phyloP scores from a whole-genome alignment of 2,797 vertebrate genomes.

The Chelidonichthys spinosus region DNA sequence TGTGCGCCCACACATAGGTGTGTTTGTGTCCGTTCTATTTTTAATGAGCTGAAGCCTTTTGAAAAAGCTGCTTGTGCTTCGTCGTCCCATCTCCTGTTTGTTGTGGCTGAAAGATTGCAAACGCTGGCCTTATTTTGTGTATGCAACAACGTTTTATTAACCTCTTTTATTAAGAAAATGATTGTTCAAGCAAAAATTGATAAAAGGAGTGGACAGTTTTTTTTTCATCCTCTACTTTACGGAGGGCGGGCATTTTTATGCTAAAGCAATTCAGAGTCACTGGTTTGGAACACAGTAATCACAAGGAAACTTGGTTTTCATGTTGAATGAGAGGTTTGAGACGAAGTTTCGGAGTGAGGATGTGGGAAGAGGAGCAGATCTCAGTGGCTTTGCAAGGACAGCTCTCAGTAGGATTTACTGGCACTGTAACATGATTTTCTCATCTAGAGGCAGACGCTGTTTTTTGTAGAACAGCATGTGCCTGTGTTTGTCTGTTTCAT shows the following conservation, averaged over 20 bases:
- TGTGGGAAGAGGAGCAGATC: constrained; percentile 31
- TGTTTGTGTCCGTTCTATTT: constrained; percentile 65
- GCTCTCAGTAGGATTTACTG: constrained; percentile 56
- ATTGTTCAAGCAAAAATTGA: neutral
- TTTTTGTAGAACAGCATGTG: constrained; percentile 52
- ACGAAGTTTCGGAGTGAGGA: neutral
- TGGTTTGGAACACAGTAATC: constrained; percentile 20
- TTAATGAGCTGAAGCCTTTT: constrained; percentile 67
- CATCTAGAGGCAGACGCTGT: constrained; percentile 45
- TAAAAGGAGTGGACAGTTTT: neutral
- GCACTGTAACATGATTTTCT: constrained; percentile 50
- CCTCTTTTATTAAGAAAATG: constrained; percentile 8
- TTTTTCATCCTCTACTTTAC: constrained; percentile 8
- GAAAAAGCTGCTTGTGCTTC: constrained; percentile 49
- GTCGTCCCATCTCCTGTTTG: constrained; percentile 45
- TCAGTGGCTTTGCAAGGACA: constrained; percentile 45
- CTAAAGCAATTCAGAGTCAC: constrained; percentile 37
- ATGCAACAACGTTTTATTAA: constrained; percentile 7
- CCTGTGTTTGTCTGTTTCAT: constrained; percentile 19
- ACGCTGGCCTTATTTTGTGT: constrained; percentile 40
- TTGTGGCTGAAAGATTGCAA: constrained; percentile 40
- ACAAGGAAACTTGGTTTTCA: neutral
- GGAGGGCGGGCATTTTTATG: constrained; percentile 3
- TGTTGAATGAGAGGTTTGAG: constrained; percentile 17
- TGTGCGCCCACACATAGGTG: neutral